Evolutionary conservation across 2,888 invertebrate species (phyloP).

Genomic region (Acholoe squamosa): DNA sequence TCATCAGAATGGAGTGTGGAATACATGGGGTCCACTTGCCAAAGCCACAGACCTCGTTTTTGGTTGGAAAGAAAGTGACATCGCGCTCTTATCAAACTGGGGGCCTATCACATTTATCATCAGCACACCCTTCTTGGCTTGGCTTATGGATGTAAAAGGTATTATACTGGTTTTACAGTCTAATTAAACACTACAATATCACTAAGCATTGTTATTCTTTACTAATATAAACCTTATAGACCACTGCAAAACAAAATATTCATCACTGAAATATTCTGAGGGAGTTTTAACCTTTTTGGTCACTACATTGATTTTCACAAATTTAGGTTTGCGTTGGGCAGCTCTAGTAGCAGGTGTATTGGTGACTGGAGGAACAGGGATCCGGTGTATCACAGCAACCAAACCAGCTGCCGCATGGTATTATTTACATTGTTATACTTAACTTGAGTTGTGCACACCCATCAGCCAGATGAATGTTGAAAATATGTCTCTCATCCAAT

Average conservation of each 20-base stretch:
- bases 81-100: constrained; percentile 82
- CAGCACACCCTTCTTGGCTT: constrained; percentile 79
- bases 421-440: too few relatives aligned
- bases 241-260: too few relatives aligned
- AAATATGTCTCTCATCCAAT: too few relatives aligned
- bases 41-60: constrained; percentile 78
- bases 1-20: constrained; percentile 77
- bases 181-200: too few relatives aligned
- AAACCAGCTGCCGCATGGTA: constrained; percentile 75
- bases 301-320: too few relatives aligned
- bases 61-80: constrained; percentile 78
- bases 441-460: too few relatives aligned
- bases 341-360: constrained; percentile 74
- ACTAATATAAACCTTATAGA: too few relatives aligned
- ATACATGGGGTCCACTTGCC: constrained; percentile 80
- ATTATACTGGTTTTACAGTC: too few relatives aligned
- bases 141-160: constrained; percentile 78
- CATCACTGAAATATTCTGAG: too few relatives aligned
- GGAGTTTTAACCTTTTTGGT: too few relatives aligned
- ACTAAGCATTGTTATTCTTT: too few relatives aligned
- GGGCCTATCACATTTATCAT: constrained; percentile 80
- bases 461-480: too few relatives aligned
- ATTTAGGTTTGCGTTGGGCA: constrained; percentile 76
- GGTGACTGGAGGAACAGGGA: constrained; percentile 72
- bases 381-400: constrained; percentile 77